Conservation (phyloP, 2,888 invertebrate genomes). For the Bruchidius siliquastri region DNA sequence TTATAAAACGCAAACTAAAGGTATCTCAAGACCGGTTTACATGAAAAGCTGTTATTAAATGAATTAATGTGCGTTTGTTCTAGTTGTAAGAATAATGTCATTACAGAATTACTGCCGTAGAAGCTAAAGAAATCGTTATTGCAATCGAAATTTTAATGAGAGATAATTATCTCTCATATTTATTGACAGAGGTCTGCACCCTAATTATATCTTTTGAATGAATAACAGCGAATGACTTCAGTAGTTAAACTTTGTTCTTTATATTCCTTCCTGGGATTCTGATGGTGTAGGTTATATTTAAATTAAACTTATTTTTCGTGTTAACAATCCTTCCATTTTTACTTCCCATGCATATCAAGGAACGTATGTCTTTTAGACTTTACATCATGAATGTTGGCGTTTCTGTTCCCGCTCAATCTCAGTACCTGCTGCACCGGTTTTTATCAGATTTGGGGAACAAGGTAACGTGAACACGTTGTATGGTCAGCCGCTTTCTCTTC, state of each 20-base stretch:
- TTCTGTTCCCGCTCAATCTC: too few relatives aligned
- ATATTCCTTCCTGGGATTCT: not conserved
- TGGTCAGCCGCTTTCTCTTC: too few relatives aligned
- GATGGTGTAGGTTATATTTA: too few relatives aligned
- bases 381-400: too few relatives aligned
- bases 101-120: conserved; percentile 28
- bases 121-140: not conserved
- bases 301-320: too few relatives aligned
- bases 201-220: not conserved
- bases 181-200: conserved; percentile 26
- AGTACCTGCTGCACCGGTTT: too few relatives aligned
- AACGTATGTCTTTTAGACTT: too few relatives aligned
- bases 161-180: not conserved
- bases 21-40: conserved; percentile 16
- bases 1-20: not conserved
- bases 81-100: conserved; percentile 42
- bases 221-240: not conserved
- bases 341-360: too few relatives aligned
- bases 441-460: too few relatives aligned
- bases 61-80: conserved; percentile 42
- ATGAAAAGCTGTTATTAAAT: conserved; percentile 43
- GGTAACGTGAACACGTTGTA: too few relatives aligned
- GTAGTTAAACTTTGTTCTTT: not conserved
- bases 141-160: not conserved
- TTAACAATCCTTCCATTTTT: too few relatives aligned